Evolutionary conservation across 1,140 invertebrate genomes (phyloP).

Genomic region (Lineus longissimus): DNA sequence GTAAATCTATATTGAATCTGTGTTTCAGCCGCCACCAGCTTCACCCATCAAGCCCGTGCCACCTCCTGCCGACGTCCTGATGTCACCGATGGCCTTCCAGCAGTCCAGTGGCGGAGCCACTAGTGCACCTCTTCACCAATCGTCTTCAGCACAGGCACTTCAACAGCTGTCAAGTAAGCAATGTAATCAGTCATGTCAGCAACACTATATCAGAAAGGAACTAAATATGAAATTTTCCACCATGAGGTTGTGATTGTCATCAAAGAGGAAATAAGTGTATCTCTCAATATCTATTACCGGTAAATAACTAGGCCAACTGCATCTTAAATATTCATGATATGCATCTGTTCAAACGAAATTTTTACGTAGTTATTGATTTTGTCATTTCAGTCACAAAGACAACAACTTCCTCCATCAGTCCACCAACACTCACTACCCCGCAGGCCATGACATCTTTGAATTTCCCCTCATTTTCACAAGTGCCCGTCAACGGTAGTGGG

Average conservation of each 20-base stretch:
- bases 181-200: not conserved
- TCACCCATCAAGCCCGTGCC: not conserved
- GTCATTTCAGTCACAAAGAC: no score
- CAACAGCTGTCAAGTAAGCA: not conserved
- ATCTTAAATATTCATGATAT: no score
- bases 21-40: not conserved
- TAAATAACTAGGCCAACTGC: not conserved
- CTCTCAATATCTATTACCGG: no score
- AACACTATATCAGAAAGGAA: no score
- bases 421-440: not conserved
- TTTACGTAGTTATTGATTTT: no score
- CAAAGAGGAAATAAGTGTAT: no score
- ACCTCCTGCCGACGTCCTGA: conserved; percentile 21
- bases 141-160: not conserved
- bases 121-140: not conserved
- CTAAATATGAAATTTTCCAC: no score
- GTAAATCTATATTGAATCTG: no score
- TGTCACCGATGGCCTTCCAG: conserved; percentile 38
- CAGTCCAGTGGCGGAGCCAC: not conserved
- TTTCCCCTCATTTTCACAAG: not conserved
- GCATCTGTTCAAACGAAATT: no score
- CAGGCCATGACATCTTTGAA: not conserved
- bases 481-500: not conserved
- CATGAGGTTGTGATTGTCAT: no score
- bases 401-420: no score